Conservation (phyloP, 2,888 invertebrate genomes). For the Acrocyrtus sp. region DNA sequence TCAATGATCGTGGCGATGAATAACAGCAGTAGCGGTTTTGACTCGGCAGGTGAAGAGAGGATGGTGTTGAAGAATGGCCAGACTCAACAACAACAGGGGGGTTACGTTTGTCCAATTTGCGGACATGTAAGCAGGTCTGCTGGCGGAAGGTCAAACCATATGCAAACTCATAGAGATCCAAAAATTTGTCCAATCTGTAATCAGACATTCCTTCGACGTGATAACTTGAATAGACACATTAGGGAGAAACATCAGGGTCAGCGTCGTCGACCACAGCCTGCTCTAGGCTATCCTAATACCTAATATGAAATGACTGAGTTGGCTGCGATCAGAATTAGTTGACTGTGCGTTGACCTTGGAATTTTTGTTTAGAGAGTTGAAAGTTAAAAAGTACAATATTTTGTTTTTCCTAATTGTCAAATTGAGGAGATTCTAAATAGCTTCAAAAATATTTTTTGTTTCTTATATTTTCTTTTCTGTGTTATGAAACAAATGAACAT, state of each 20-base stretch:
- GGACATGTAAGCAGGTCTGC: conserved; percentile 42
- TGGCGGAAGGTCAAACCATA: conserved; percentile 46
- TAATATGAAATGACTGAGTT: too few species aligned
- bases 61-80: too few species aligned
- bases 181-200: conserved; percentile 50
- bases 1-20: conserved; percentile 12
- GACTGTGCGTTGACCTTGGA: too few species aligned
- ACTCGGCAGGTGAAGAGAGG: conserved; percentile 40
- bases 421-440: too few species aligned
- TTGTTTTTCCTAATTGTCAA: too few species aligned
- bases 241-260: conserved; percentile 49
- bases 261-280: conserved; percentile 20
- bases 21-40: conserved; percentile 37
- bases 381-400: too few species aligned
- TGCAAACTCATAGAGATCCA: conserved; percentile 50
- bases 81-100: conserved; percentile 13
- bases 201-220: conserved; percentile 44
- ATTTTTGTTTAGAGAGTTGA: too few species aligned
- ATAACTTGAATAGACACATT: conserved; percentile 49
- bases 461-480: too few species aligned
- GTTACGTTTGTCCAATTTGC: conserved; percentile 45
- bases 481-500: too few species aligned
- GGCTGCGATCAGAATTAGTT: too few species aligned
- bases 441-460: too few species aligned
- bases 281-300: too few species aligned